Percentiles rank a stretch among this genome's conserved stretches.
Evolutionary conservation across 2,797 vertebrate genomes (phyloP).

Genomic region (Babyrousa celebensis): DNA sequence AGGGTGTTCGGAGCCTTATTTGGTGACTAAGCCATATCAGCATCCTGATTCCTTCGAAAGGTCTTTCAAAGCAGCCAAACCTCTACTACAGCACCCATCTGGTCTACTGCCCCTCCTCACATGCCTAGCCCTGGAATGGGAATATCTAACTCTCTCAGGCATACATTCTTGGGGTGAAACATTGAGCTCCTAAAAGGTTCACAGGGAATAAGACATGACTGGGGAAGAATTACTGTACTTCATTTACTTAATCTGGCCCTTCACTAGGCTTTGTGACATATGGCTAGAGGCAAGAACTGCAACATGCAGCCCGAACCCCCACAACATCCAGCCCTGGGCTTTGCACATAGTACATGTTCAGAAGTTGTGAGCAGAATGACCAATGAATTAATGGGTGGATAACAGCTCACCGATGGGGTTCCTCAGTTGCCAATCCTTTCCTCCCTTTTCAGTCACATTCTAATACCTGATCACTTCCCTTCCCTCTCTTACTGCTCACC

Average conservation of each 20-base stretch:
- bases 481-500: not conserved
- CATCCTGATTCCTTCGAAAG: not conserved
- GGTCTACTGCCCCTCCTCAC: not conserved
- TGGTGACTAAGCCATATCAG: not conserved
- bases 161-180: too few species aligned
- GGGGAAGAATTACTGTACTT: not conserved
- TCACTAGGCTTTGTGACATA: not conserved
- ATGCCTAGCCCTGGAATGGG: not conserved
- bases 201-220: not conserved
- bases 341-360: not conserved
- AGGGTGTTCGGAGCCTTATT: not conserved
- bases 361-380: not conserved
- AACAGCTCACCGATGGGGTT: not conserved
- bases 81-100: not conserved
- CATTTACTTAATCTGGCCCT: not conserved
- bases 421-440: not conserved
- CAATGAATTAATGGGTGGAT: not conserved
- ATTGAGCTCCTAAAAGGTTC: not conserved
- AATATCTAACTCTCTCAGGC: not conserved
- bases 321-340: not conserved
- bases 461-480: not conserved
- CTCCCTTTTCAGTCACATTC: not conserved
- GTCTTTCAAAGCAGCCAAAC: not conserved
- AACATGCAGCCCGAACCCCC: not conserved
- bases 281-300: not conserved